Base-by-base conservation (phyloP, 2,797 vertebrate species). In the Poeciliopsis presidionis region DNA sequence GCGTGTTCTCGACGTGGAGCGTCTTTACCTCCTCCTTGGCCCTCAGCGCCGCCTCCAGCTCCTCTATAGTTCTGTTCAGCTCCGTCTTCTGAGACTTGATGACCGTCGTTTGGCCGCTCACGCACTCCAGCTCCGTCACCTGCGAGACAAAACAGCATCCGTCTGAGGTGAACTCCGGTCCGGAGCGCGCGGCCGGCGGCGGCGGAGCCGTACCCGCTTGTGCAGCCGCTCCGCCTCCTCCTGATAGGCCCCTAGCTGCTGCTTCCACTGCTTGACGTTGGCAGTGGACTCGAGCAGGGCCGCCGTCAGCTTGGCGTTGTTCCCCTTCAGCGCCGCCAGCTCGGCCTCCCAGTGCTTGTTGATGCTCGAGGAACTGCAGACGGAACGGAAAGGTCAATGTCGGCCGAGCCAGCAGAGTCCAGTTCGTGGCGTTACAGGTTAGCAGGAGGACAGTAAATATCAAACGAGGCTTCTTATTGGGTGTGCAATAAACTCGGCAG, bases 271-370 rank as follows among this genome's bases (percentile, higher is more conserved):
- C 84, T 99, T 99, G 75, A 99, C 98, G 0, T 99, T 99, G 95
- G 97, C 98, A 69, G 98, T 99, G 90, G 98, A 99, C 93, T 99
- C 98, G 25, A 99, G 95, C 88, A 99, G 96, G 51, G 98, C 98
- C 47, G 98, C 96, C n/a, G 98, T 99, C 86, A 99, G 96, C 82
- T 99, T 99, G 89, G 98, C 98, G 0, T 99, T 99, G 93, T 99
- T 99, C 82, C 97, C 97, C 93, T 99, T 99, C 41, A 99, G 97
- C 0, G 98, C 97, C 7, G 95, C 98, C 78, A 99, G 95, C 92
- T 99, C 98, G n/a, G 97, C 98, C 94, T 99, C 98, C 98, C 98
- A 99, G 77, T 99, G 97, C 91, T 99, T 99, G 91, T 95, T 97
- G 94, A 99, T 97, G 92, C 94, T 96, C 81, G 94, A 73, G 4